Base-by-base conservation (phyloP, 1,140 invertebrate species). In the Drosophila setifemur region DNA sequence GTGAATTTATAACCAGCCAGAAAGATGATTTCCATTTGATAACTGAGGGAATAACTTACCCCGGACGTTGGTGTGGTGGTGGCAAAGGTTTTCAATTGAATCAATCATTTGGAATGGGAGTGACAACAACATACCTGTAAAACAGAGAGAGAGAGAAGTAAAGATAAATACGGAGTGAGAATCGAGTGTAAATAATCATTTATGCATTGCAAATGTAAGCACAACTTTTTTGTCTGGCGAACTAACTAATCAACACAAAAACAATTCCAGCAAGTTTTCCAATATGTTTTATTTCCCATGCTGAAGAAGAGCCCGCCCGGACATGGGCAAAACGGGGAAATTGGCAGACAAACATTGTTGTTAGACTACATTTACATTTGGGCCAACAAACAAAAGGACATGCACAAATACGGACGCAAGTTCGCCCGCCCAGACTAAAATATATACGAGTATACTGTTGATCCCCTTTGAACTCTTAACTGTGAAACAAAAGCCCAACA, bases 401-500 rank as follows among this genome's bases (percentile, higher is more conserved):
- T 23, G n/a, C 6, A 64, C 64, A 78, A 61, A 73, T 53, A 52
- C 55, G 54, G 35, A 42, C 8, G 14, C 12, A 14, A 4, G 29
- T 5, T n/a, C n/a, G 4, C 7, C 11, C 8, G 2, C 29, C n/a
- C n/a, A 8, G 29, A 31, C 26, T 7, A 6, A 5, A 2, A 28
- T 11, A 31, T 37, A 14, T 14, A 37, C 42, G 18, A 12, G 19
- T 9, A 12, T 21, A 64, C 44, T 50, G 57, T 43, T 75, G 49
- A 71, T 75, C 71, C 64, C 55, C 48, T 74, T 28, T 66, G 25
- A 49, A 33, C 33, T 42, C 29, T 54, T 49, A 70, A 70, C 16
- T 72, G 33, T 26, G 28, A 49, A 79, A 79, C 75, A 79, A 73
- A 58, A 54, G 75, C 55, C 43, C 29, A 72, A 74, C 75, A 79